Evolutionary conservation across 2,888 invertebrate species (phyloP), one percentile per base, ranked within the genome.

Genomic region (Ectemnius continuus): DNA sequence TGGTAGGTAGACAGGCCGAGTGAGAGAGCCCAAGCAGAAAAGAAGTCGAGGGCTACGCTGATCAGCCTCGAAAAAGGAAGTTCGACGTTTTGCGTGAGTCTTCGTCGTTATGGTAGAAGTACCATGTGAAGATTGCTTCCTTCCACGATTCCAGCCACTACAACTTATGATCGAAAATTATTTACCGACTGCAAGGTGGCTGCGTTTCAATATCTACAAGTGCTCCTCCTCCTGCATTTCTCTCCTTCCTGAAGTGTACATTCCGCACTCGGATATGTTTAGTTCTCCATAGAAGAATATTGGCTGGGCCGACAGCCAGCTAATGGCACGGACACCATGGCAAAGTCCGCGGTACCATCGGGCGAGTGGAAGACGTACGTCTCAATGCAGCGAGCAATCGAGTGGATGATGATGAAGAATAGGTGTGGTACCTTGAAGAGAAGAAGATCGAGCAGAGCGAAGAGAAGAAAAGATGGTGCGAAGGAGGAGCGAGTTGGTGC

Each of bases 61-160:
- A 36, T 36, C 14, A 56, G 52, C 23, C 59, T 64, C 48, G 47
- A 46, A 28, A 28, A 67, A 80, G 62, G 68, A 80, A 72, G 80
- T 61, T 36, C 66, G 52, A 45, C 63, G 66, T 72, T 61, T 26
- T 52, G n/a, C 58, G 59, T 65, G 71, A 79, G 77, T 76, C 69
- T 82, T 85, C 83, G 84, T 84, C 84, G 81, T 86, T 80, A 78
- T 61, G 74, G 45, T 59, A 75, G 69, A 36, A 36, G 36, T 36
- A 64, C 73, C 69, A 71, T 69, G 74, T 76, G 73, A 87, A 85
- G 86, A 88, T 87, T 86, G 85, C 82, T 85, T 84, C 84, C 84
- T 83, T 78, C 83, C 84, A 81, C 77, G 11, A 36, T 23, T 6
- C 18, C 26, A 28, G 59, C 62, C 6, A 58, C 20, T 67, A 23